Evolutionary conservation across 2,888 invertebrate species (phyloP).

Genomic region (Paralinhomoeus sp.): DNA sequence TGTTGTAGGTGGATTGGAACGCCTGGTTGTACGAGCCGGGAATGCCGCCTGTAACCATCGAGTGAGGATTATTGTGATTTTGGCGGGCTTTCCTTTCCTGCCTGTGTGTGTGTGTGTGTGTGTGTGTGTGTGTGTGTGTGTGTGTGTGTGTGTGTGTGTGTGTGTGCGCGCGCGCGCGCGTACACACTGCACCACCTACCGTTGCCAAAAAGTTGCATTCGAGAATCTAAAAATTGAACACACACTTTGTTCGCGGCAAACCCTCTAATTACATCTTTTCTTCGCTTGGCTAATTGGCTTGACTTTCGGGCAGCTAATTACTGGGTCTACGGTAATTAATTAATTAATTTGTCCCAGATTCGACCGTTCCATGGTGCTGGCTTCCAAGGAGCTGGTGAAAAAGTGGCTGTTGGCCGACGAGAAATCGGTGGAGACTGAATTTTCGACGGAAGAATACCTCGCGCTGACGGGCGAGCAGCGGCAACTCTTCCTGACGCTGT

Average conservation of each 20-base stretch:
- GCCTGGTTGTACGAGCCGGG: slow-evolving; percentile 57
- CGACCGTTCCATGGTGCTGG: slow-evolving; percentile 11
- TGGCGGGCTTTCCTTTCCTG: too few species aligned
- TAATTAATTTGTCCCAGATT: slow-evolving; percentile 6
- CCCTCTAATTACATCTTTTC: neutral
- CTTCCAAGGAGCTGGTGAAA: slow-evolving; percentile 8
- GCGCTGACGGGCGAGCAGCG: slow-evolving; percentile 41
- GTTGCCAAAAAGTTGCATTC: too few species aligned
- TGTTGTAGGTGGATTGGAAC: slow-evolving; percentile 57
- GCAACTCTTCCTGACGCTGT: slow-evolving; percentile 39
- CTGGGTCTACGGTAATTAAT: neutral
- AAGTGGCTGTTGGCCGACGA: slow-evolving; percentile 8
- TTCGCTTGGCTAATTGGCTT: neutral
- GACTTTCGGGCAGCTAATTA: neutral
- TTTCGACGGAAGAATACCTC: slow-evolving; percentile 32
- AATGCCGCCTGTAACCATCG: slow-evolving; percentile 48
- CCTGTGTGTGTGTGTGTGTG: too few species aligned
- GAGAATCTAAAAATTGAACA: too few species aligned
- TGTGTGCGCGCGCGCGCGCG: too few species aligned
- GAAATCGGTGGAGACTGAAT: slow-evolving; percentile 4
- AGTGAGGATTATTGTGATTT: slow-evolving; percentile 32
- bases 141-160: too few species aligned
- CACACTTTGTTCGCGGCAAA: too few species aligned
- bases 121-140: too few species aligned
- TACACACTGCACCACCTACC: too few species aligned